A percentile compares a stretch with the other conserved stretches of the same genome.
These are phyloP conservation scores for Diorhabda sublineata DNA, from an alignment of 1,140 invertebrate species.

Conservation along the genomic window DNA sequence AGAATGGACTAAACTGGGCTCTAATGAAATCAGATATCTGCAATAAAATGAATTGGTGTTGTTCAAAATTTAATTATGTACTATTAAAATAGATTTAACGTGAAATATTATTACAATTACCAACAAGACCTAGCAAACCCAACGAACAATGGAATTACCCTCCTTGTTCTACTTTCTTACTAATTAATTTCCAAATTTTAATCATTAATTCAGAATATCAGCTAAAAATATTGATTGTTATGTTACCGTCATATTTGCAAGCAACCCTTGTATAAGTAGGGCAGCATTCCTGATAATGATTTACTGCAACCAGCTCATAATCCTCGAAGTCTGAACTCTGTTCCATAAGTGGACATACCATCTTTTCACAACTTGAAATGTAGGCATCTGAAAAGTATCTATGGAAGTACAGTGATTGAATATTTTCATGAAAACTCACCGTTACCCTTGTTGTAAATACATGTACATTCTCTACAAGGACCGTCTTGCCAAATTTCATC, in stretches of 20 bases:
- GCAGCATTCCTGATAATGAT: conserved; percentile 59
- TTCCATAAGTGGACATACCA: conserved; percentile 40
- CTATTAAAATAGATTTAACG: too few relatives aligned
- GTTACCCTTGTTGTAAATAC: conserved; percentile 40
- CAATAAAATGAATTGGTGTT: too few relatives aligned
- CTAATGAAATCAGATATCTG: too few relatives aligned
- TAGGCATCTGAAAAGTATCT: conserved; percentile 21
- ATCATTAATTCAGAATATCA: too few relatives aligned
- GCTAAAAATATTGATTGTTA: too few relatives aligned
- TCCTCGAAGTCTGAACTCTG: conserved; percentile 47
- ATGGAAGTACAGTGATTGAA: neutral
- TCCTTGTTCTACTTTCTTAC: too few relatives aligned
- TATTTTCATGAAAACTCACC: conserved; percentile 16
- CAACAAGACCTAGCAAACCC: too few relatives aligned
- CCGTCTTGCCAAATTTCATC: conserved; percentile 65
- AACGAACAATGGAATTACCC: too few relatives aligned
- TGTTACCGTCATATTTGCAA: conserved; percentile 54
- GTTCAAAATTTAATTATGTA: too few relatives aligned
- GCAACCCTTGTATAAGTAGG: conserved; percentile 54
- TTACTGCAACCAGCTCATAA: conserved; percentile 53
- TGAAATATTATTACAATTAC: too few relatives aligned
- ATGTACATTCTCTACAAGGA: conserved; percentile 61
- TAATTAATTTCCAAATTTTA: too few relatives aligned
- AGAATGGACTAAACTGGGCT: too few relatives aligned
- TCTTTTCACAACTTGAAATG: conserved; percentile 40